phyloP scores from a whole-genome alignment of 2,797 vertebrate species.

The Sebastes umbrosus region DNA sequence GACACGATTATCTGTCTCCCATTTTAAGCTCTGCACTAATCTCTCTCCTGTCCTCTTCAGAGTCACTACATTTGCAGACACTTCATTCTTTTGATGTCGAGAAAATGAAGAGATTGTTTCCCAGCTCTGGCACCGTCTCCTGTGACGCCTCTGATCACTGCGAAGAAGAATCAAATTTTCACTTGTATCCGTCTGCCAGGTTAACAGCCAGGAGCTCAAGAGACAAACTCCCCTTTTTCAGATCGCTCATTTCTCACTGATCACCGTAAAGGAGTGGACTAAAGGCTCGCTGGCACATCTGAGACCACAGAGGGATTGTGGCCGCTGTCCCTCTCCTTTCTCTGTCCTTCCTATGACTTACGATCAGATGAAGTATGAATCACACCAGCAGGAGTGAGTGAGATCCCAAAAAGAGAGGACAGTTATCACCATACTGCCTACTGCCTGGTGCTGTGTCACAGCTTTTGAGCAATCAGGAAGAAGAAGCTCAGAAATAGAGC shows the following conservation, averaged over 20 bases:
- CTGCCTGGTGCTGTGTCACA: neutral
- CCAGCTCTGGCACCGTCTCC: conserved; percentile 11
- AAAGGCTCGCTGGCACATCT: neutral
- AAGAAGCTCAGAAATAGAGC: conserved; percentile 1
- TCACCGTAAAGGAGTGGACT: neutral
- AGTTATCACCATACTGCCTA: neutral
- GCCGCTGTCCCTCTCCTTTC: conserved; percentile 16
- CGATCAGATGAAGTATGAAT: conserved; percentile 33
- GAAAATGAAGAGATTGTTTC: conserved; percentile 52
- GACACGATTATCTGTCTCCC: conserved; percentile 53
- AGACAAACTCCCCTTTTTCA: conserved; percentile 22
- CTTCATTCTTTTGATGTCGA: conserved; percentile 46
- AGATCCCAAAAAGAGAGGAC: conserved; percentile 13
- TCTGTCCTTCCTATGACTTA: conserved; percentile 39
- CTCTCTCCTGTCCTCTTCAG: conserved; percentile 47
- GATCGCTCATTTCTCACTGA: conserved; percentile 19
- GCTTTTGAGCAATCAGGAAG: neutral
- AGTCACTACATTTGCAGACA: conserved; percentile 36
- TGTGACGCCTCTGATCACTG: conserved; percentile 30
- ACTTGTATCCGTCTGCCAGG: conserved; percentile 13
- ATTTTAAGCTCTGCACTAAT: conserved; percentile 57
- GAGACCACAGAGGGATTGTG: conserved; percentile 3
- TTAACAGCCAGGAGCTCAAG: conserved; percentile 36
- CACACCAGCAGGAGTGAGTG: conserved; percentile 9
- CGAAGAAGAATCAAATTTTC: neutral